Base-by-base conservation (phyloP, 2,888 invertebrate species). In the Andrena minutula region DNA sequence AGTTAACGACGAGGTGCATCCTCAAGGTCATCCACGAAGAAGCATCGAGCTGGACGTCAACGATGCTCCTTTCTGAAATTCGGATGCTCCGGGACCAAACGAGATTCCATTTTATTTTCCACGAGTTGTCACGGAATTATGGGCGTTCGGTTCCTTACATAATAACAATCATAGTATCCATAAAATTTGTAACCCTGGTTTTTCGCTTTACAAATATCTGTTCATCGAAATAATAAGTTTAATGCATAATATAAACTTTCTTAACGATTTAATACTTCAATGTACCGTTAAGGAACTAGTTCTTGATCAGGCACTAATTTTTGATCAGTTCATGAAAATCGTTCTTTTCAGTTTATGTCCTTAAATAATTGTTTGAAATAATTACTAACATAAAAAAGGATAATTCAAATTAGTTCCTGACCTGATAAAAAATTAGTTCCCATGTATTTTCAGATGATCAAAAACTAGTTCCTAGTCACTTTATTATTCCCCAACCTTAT, bases 1-100 rank as follows among this genome's bases (percentile, higher is more conserved):
- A 92, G 92, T 92, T 89, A 89, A 89, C 86, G 80, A 85, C 88
- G 83, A 86, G 89, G 86, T 87, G 89, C 89, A 90, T 91, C 89
- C 84, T 89, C 91, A 91, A 90, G 91, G 91, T 91, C 86, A 85
- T 49, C 82, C 71, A 65, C 65, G 78, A 79, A 80, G 84, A 85
- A 85, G 76, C 83, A 8, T 20, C 12, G 6, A 70, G 61, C 23
- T 35, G 23, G 16, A n/a, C 30, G 32, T 23, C 2, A 49, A 10
- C 4, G 56, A 16, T 47, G 28, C 58, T 51, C 16, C 72, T 82
- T 75, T 79, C 71, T 66, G 60, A 80, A 79, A 84, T 84, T 84
- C 56, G 79, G 68, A 76, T 32, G 35, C 32, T 51, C 28, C 53
- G 10, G 53, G 26, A 10, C 32, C 10, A 56, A 41, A 49, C 53